Evolutionary conservation across 2,888 invertebrate species (phyloP), one percentile per base, ranked within the genome.

Genomic region (Serrognathus titanus): DNA sequence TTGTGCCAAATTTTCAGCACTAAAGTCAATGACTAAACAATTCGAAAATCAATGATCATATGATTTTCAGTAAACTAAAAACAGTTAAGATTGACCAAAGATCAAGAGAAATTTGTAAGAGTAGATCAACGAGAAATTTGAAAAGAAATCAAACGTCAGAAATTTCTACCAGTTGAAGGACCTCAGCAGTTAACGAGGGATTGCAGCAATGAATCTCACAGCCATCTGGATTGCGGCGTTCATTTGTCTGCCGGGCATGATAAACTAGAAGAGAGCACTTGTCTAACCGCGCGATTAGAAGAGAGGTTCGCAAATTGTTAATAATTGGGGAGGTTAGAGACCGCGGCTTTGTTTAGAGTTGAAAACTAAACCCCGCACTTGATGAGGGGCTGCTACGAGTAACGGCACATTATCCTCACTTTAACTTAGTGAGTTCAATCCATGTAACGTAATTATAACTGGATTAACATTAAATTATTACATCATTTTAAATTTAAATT

Each of bases 221-320:
- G 12, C 41, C 51, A 51, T 51, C 51, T 51, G 51, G 51, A 40
- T 41, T 41, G 41, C 51, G 51, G 49, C 71, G 73, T 68, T 75
- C 73, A 75, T 74, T 74, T 75, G 71, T 72, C 72, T 69, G 74
- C 72, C 71, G 63, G 61, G 62, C 64, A 65, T 64, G 67, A 66
- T 65, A 65, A 66, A 66, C 70, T 69, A 66, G 69, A 68, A 63
- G 66, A 71, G 70, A 62, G 70, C 68, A 66, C 71, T 71, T 66
- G 60, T 69, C 69, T 72, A 72, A 73, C 70, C 71, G 69, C 53
- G 68, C 71, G 66, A 67, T 71, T 71, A 71, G 66, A 62, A 61
- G 63, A 72, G 70, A 71, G 70, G 70, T 68, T 68, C 65, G 63
- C 67, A 71, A 71, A 72, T 72, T 72, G 71, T 72, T 73, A 72